Conservation (phyloP, 1,140 invertebrate genomes). For the Zaprionus ornatus region DNA sequence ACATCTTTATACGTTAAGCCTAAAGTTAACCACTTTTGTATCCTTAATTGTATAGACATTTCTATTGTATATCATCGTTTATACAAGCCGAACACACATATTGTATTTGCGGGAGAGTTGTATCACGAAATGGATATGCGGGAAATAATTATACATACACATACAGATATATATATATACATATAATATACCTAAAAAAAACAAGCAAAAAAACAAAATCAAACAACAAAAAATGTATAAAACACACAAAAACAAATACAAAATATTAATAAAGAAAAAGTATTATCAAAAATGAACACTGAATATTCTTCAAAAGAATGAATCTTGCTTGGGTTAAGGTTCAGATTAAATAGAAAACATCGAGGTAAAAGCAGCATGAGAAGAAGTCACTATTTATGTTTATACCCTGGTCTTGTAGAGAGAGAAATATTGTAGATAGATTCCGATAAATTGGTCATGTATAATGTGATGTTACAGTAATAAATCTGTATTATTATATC, state of each 20-base stretch:
- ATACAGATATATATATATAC: constrained; percentile 40
- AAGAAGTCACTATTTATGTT: too few relatives aligned
- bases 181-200: constrained; percentile 66
- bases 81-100: constrained; percentile 59
- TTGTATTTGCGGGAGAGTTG: constrained; percentile 69
- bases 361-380: too few relatives aligned
- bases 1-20: constrained; percentile 68
- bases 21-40: constrained; percentile 70
- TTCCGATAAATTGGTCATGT: too few relatives aligned
- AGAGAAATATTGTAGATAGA: too few relatives aligned
- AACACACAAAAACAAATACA: constrained; percentile 63
- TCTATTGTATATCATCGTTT: constrained; percentile 61
- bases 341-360: too few relatives aligned
- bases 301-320: neutral
- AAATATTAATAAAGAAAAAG: constrained; percentile 79
- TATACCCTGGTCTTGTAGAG: too few relatives aligned
- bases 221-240: constrained; percentile 68
- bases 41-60: constrained; percentile 75
- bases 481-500: too few relatives aligned
- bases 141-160: constrained; percentile 55
- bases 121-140: constrained; percentile 75
- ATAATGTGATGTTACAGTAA: too few relatives aligned
- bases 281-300: constrained; percentile 64
- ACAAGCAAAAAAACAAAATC: constrained; percentile 30
- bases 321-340: too few relatives aligned